Percentiles rank a stretch among this genome's conserved stretches.
phyloP scores from a whole-genome alignment of 2,888 invertebrate genomes.

The Diogma glabrata region DNA sequence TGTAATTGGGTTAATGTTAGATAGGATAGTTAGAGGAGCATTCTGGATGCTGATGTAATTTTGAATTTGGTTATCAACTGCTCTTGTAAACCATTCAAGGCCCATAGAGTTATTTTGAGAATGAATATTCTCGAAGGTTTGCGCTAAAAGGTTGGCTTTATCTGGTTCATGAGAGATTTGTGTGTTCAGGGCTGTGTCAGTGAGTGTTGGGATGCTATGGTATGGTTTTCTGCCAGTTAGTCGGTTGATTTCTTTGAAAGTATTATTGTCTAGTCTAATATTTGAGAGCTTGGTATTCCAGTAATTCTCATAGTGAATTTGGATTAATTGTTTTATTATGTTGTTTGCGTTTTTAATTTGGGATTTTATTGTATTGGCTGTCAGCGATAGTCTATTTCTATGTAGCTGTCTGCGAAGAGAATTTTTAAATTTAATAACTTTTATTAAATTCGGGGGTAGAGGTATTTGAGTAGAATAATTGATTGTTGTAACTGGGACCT shows the following conservation, averaged over 20 bases:
- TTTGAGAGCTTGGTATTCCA: background rate
- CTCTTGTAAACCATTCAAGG: background rate
- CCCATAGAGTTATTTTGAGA: background rate
- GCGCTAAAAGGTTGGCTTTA: background rate
- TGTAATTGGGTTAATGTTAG: background rate
- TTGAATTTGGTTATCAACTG: background rate
- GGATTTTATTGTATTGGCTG: background rate
- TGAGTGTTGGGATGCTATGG: background rate
- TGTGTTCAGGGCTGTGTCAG: background rate
- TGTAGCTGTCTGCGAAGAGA: background rate
- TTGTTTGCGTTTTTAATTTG: background rate
- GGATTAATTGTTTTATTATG: background rate
- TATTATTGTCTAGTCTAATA: background rate
- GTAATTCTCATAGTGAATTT: background rate
- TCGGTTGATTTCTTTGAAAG: background rate
- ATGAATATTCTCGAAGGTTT: background rate
- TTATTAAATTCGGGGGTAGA: background rate
- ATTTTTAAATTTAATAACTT: background rate
- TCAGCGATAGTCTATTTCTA: background rate
- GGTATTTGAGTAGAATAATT: background rate
- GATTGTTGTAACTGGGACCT: background rate
- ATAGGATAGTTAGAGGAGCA: background rate
- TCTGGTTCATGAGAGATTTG: background rate
- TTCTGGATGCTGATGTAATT: background rate
- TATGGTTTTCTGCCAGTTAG: background rate